phyloP scores from a whole-genome alignment of 2,113 vertebrate genomes.

The Spea bombifrons region DNA sequence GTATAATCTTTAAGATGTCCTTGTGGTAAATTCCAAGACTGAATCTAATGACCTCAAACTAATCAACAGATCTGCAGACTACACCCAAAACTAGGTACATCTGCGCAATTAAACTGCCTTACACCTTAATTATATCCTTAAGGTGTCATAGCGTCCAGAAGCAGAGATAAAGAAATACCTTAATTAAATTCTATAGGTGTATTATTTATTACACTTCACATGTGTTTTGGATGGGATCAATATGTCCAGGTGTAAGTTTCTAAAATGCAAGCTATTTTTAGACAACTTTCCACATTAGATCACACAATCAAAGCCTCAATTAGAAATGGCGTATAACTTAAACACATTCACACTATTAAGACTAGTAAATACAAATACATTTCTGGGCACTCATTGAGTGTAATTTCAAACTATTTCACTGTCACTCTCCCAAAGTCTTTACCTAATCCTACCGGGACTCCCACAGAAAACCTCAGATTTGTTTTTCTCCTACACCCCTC shows the following conservation, averaged over 20 bases:
- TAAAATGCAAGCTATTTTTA: too few species aligned
- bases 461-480: too few species aligned
- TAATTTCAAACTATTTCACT: too few species aligned
- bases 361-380: too few species aligned
- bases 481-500: too few species aligned
- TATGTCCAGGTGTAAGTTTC: not conserved
- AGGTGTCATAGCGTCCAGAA: not conserved
- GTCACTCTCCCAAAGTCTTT: too few species aligned
- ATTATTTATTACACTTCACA: not conserved
- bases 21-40: not conserved
- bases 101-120: constrained; percentile 19
- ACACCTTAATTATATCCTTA: constrained; percentile 36
- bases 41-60: constrained; percentile 16
- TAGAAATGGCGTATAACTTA: too few species aligned
- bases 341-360: too few species aligned
- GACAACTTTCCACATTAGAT: too few species aligned
- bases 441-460: too few species aligned
- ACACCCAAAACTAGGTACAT: constrained; percentile 20
- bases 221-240: constrained; percentile 25
- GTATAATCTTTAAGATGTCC: not conserved
- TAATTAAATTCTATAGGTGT: constrained; percentile 11
- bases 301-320: too few species aligned
- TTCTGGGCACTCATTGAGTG: too few species aligned
- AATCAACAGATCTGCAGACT: constrained; percentile 11
- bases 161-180: constrained; percentile 12